Evolutionary conservation across 1,140 invertebrate species (phyloP), one percentile per base, ranked within the genome.

Genomic region (Sarcophaga bullata): DNA sequence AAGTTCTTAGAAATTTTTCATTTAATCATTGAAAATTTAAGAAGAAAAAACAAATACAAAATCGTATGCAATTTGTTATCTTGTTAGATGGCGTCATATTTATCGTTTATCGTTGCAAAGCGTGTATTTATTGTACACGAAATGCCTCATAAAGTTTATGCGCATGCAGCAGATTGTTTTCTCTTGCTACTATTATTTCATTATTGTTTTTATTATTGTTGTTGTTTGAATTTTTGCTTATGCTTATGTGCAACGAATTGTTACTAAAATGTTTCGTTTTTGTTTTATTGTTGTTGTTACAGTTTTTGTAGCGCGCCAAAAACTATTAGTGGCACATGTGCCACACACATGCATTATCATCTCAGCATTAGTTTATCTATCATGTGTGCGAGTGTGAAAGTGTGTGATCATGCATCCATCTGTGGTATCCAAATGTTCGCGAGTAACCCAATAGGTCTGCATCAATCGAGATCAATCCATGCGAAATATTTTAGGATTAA

Each of bases 61-160:
- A n/a, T n/a, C n/a, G 25, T 78, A 37, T 49, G 19, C 48, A 78
- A 78, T 78, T 78, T 78, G 50, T 50, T 17, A 50, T 46, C 48
- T 78, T 52, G 75, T 78, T 78, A 78, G 75, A 78, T 78, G 75
- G 75, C 75, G 75, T 78, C 75, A 78, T 78, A 78, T 78, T 78
- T 78, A 50, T 78, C 49, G 75, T 78, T n/a, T 17, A 78, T 52
- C 37, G 50, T 17, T n/a, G 50, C 25, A 78, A n/a, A 6, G 9
- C n/a, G 19, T 8, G 7, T 25, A 68, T 8, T 19, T 68, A 15
- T 9, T 19, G 48, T 78, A 8, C 17, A 50, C 17, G 17, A 15
- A 13, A 48, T 47, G 48, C 17, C 47, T 48, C 48, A 25, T 48
- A 78, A 49, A 17, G 50, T 50, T 78, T 78, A n/a, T 52, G 75